phyloP scores from a whole-genome alignment of 2,113 vertebrate species.

The Suricata suricatta region DNA sequence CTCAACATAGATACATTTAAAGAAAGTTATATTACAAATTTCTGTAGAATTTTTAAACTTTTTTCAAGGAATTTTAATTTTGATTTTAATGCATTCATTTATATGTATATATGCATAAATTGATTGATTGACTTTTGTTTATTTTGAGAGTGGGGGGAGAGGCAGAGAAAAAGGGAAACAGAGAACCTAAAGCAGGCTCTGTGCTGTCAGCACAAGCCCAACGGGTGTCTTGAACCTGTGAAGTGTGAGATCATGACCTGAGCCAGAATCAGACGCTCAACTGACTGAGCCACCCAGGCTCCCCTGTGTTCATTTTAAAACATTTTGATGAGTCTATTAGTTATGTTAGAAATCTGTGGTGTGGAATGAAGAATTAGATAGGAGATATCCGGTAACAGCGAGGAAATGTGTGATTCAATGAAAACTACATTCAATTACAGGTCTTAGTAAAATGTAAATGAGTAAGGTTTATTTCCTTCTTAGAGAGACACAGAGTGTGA shows the following conservation, averaged over 20 bases:
- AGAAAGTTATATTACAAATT: background rate
- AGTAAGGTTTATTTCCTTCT: background rate
- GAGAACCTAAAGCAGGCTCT: no score
- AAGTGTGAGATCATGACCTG: no score
- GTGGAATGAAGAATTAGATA: background rate
- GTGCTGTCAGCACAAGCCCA: no score
- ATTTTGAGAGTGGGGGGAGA: no score
- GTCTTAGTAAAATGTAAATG: background rate
- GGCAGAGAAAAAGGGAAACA: no score
- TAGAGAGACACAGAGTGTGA: no score
- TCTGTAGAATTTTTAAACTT: background rate
- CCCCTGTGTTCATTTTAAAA: background rate
- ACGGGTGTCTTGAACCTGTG: no score
- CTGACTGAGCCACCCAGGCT: no score
- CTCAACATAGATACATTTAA: background rate
- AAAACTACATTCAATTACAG: background rate
- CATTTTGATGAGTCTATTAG: background rate
- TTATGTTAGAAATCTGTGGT: background rate
- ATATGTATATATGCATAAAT: background rate
- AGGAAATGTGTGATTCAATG: background rate
- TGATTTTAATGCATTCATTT: background rate
- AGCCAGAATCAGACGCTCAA: no score
- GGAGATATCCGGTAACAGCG: background rate
- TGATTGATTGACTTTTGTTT: no score
- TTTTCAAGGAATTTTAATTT: background rate